Conservation (phyloP, 2,113 vertebrate genomes). For the Peromyscus leucopus region DNA sequence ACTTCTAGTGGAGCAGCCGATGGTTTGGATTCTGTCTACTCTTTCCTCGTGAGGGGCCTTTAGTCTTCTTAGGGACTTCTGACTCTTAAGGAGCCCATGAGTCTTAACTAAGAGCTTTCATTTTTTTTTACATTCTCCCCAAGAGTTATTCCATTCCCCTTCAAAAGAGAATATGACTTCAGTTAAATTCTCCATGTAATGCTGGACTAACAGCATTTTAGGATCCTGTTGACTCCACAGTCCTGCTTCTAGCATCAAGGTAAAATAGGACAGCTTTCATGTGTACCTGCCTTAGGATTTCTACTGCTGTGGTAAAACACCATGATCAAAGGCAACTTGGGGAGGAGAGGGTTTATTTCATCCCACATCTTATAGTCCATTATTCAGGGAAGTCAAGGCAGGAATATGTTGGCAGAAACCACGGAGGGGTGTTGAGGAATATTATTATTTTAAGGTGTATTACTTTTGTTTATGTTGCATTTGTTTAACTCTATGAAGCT, state of each 20-base stretch:
- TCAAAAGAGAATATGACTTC: not conserved
- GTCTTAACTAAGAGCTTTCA: no score
- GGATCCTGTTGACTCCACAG: not conserved
- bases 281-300: not conserved
- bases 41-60: not conserved
- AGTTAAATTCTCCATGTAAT: not conserved
- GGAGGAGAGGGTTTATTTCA: not conserved
- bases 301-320: not conserved
- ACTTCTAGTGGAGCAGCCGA: not conserved
- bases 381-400: not conserved
- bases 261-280: not conserved
- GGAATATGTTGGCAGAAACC: not conserved
- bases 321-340: not conserved
- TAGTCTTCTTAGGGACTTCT: not conserved
- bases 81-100: not conserved
- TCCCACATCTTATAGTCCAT: not conserved
- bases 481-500: no score
- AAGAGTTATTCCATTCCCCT: not conserved
- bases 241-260: not conserved
- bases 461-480: no score
- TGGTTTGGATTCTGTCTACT: not conserved
- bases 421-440: not conserved
- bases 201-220: not conserved
- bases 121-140: not conserved
- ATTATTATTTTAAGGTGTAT: no score